Evolutionary conservation across 2,113 vertebrate species (phyloP), one percentile per base, ranked within the genome.

Genomic region (Raphicerus campestris): DNA sequence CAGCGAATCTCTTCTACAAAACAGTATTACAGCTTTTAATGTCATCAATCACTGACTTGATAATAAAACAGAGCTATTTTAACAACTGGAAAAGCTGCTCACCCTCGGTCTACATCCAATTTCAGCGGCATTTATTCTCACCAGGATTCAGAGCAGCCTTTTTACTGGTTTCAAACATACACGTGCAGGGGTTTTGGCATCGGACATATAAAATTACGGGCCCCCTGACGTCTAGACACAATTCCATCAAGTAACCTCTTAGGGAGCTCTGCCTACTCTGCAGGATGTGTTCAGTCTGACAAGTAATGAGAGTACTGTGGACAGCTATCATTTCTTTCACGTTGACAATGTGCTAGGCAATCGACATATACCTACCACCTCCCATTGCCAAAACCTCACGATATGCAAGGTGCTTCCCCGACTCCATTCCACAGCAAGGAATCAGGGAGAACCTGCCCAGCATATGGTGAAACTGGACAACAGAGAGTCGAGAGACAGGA

Each of bases 11-110:
- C 88, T 61, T 91, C 58, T 60, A 91, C 30, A 97, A 97, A 94
- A 95, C 0, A 90, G 30, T 0, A 1, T 30, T 82, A 83, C 11
- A 92, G 87, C 95, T 97, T 97, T 98, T 86, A 97, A 88, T 84
- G 92, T 11, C 84, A 97, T 56, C 95, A 91, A 93, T 93, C 92
- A 95, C 7, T 88, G 89, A 95, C 90, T 97, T 97, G 95, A 89
- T 51, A 97, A 97, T 60, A 78, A 96, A 98, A 90, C 81, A 96
- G 88, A 45, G 1, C 91, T 97, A 84, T 56, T 90, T 83, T 93
- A 95, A 96, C 1, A 97, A 1, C 0, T 61, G 78, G 53, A 51
- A 94, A 97, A 93, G 80, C 95, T 87, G 93, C 61, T 84, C 78
- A 61, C 15, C 42, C 75, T 82, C 26, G 6, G 73, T 73, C 58